These are phyloP conservation scores for Agrotis segetum DNA, from an alignment of 2,888 invertebrate species.

Conservation along the genomic window DNA sequence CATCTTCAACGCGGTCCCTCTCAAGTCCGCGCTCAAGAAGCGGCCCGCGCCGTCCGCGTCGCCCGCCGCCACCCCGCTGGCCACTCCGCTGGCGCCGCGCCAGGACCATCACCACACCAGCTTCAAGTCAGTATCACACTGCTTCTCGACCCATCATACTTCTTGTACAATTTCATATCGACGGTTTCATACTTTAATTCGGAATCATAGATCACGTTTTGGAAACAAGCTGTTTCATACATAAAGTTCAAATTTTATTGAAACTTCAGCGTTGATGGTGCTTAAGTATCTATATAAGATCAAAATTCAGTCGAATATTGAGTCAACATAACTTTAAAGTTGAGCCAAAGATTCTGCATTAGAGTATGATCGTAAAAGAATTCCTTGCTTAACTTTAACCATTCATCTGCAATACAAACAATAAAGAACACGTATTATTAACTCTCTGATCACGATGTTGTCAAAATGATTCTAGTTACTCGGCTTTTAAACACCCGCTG, in stretches of 20 bases:
- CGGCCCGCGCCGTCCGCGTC: constrained; percentile 94
- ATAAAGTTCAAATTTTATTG: background rate
- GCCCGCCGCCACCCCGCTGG: constrained; percentile 88
- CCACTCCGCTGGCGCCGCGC: constrained; percentile 89
- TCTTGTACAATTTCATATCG: constrained; percentile 33
- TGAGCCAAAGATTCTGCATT: constrained; percentile 11
- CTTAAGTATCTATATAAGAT: too few species aligned
- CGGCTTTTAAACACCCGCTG: constrained; percentile 30
- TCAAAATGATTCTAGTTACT: constrained; percentile 53
- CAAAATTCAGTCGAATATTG: too few species aligned
- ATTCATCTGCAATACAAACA: constrained; percentile 30
- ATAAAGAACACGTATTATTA: constrained; percentile 37
- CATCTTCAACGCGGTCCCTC: constrained; percentile 96
- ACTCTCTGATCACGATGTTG: constrained; percentile 58
- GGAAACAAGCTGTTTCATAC: background rate
- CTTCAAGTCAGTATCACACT: constrained; percentile 92
- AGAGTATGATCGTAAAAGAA: constrained; percentile 8
- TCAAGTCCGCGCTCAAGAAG: constrained; percentile 98
- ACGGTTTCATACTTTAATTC: constrained; percentile 17
- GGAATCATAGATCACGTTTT: background rate
- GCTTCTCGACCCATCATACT: background rate
- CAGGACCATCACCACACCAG: constrained; percentile 95
- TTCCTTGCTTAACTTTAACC: constrained; percentile 27
- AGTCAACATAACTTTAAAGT: background rate
- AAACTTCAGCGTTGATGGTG: too few species aligned